These are phyloP conservation scores for Gambusia holbrooki DNA, from an alignment of 2,113 vertebrate genomes.

Conservation along the genomic window DNA sequence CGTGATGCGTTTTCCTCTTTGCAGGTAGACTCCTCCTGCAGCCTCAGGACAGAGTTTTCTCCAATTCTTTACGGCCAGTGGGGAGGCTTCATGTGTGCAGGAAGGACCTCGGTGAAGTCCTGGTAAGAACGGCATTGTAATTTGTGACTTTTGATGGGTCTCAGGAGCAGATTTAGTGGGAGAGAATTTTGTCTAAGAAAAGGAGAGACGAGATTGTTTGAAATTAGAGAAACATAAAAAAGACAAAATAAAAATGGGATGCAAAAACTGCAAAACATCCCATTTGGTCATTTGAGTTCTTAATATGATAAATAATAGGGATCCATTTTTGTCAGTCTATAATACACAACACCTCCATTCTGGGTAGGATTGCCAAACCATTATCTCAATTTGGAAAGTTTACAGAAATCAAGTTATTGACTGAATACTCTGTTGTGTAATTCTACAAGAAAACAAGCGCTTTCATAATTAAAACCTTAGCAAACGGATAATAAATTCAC, in stretches of 20 bases:
- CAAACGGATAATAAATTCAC: neutral
- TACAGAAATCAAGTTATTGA: neutral
- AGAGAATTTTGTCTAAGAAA: no score
- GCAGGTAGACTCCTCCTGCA: slow-evolving; percentile 90
- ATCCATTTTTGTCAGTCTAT: no score
- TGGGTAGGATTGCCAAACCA: neutral
- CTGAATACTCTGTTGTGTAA: neutral
- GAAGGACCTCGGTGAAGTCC: slow-evolving; percentile 87
- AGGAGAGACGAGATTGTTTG: neutral
- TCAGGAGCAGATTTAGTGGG: neutral
- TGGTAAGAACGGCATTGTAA: slow-evolving; percentile 80
- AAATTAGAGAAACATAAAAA: neutral
- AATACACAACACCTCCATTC: no score
- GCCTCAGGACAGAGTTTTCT: slow-evolving; percentile 86
- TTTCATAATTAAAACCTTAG: neutral
- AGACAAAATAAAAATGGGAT: neutral
- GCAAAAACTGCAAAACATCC: no score
- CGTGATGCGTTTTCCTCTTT: slow-evolving; percentile 46
- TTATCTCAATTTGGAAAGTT: neutral
- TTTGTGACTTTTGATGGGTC: slow-evolving; percentile 2
- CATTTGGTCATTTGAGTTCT: neutral
- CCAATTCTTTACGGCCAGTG: slow-evolving; percentile 83
- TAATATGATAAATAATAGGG: neutral
- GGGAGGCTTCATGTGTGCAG: slow-evolving; percentile 89
- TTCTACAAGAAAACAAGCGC: neutral